phyloP scores from a whole-genome alignment of 1,140 invertebrate genomes.

The Brachionus koreanus region DNA sequence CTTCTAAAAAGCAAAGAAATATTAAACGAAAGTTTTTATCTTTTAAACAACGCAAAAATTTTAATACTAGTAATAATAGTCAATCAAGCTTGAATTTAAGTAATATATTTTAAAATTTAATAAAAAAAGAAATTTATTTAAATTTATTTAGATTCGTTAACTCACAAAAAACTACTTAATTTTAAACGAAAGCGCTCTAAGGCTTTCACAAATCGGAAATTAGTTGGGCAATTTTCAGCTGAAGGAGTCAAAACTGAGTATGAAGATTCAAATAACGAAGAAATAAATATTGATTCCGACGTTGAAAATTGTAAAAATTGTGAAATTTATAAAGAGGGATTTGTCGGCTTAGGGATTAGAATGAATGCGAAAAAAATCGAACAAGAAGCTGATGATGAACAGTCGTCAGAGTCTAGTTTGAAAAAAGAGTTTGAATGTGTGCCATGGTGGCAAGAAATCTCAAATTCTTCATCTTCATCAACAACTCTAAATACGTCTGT shows the following conservation, averaged over 20 bases:
- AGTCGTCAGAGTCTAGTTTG: conserved; percentile 8
- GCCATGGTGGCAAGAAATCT: conserved; percentile 1
- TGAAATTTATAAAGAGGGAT: neutral
- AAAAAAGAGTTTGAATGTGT: conserved; percentile 1
- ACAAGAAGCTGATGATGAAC: conserved; percentile 30
- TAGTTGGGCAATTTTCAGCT: neutral
- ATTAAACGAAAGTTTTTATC: neutral
- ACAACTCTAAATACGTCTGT: neutral
- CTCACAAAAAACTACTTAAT: neutral
- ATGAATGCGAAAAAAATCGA: neutral
- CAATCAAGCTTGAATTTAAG: conserved; percentile 22
- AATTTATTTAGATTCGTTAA: neutral
- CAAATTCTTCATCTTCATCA: neutral
- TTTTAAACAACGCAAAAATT: neutral
- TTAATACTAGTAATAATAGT: neutral
- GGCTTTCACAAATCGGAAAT: neutral
- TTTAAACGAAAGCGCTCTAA: neutral
- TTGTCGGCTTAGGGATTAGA: neutral
- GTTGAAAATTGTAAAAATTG: conserved; percentile 5
- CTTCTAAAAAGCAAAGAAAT: neutral
- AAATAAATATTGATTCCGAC: neutral
- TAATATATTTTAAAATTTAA: neutral
- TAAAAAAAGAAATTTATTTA: neutral
- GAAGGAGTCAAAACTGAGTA: neutral
- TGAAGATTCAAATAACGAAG: conserved; percentile 28